phyloP scores from a whole-genome alignment of 2,888 invertebrate species.

The Lasiommata megera region DNA sequence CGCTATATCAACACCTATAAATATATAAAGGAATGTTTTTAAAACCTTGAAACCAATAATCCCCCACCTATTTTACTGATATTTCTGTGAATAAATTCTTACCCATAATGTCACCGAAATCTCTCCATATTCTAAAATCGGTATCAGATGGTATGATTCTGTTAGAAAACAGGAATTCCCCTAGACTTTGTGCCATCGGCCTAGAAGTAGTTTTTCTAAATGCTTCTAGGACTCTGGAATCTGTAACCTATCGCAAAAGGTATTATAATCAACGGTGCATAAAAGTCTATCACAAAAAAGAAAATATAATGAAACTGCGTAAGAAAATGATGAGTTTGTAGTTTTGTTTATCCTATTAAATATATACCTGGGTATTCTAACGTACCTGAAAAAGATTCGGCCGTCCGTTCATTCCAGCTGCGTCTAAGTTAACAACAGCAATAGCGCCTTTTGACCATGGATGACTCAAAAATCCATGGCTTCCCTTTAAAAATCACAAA shows the following conservation, averaged over 20 bases:
- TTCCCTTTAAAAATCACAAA: conserved; percentile 71
- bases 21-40: neutral
- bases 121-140: conserved; percentile 88
- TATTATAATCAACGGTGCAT: too few relatives aligned
- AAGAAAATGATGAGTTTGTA: too few relatives aligned
- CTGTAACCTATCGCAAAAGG: conserved; percentile 79
- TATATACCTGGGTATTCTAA: too few relatives aligned
- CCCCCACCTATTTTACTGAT: too few relatives aligned
- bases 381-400: conserved; percentile 91
- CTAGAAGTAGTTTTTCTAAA: conserved; percentile 36
- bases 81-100: conserved; percentile 19
- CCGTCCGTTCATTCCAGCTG: conserved; percentile 95
- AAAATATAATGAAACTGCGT: too few relatives aligned
- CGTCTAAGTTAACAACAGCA: conserved; percentile 94
- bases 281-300: too few relatives aligned
- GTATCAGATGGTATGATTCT: conserved; percentile 87
- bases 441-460: conserved; percentile 90
- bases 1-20: conserved; percentile 87
- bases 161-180: conserved; percentile 57
- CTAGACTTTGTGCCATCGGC: conserved; percentile 33
- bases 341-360: too few relatives aligned
- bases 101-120: conserved; percentile 86
- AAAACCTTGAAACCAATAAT: too few relatives aligned
- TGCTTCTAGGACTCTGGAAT: conserved; percentile 84
- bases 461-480: conserved; percentile 86